Evolutionary conservation across 2,888 invertebrate species (phyloP), one percentile per base, ranked within the genome.

Genomic region (Meandrusa payeni): DNA sequence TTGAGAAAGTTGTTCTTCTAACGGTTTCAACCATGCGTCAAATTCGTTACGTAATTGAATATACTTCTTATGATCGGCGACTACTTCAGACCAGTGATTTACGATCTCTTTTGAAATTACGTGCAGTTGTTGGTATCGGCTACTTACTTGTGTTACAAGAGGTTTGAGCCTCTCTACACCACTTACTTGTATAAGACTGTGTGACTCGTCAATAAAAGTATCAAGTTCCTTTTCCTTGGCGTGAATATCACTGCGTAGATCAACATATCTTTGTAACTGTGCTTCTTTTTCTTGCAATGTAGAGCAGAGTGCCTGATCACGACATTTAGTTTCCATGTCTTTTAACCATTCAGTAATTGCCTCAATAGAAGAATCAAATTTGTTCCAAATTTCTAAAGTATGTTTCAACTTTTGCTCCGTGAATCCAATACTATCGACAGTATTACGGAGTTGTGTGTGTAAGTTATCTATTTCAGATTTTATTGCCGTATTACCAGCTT

Each of bases 151-250:
- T 0, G 95, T 93, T 10, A 97, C 94, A 38, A 96, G 85, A 3
- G 95, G 95, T 64, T 96, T 95, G 9, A 97, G 90, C 39, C 95
- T 91, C 57, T 96, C 95, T 0, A 95, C 94, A 0, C 94, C 94
- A 61, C 96, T 96, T 15, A 92, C 88, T 67, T 96, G 95, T 1
- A 97, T 89, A 39, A 98, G 83, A 5, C 92, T 91, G 67, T 97
- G 96, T n/a, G 96, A 95, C 61, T 92, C 93, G 72, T 98, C 97
- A 11, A 96, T 92, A 65, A 97, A 97, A 5, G 91, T 90, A 71
- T 97, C 97, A 26, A 98, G 92, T 66, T 93, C 93, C 57, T 93
- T 92, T 74, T 98, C 97, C 60, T 95, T 94, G 5, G 90, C 90
- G 34, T 93, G 83, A 33, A 98, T 93, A 34, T 91, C 89, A 49